phyloP scores from a whole-genome alignment of 2,888 invertebrate species.

The Holacanthella duospinosa region DNA sequence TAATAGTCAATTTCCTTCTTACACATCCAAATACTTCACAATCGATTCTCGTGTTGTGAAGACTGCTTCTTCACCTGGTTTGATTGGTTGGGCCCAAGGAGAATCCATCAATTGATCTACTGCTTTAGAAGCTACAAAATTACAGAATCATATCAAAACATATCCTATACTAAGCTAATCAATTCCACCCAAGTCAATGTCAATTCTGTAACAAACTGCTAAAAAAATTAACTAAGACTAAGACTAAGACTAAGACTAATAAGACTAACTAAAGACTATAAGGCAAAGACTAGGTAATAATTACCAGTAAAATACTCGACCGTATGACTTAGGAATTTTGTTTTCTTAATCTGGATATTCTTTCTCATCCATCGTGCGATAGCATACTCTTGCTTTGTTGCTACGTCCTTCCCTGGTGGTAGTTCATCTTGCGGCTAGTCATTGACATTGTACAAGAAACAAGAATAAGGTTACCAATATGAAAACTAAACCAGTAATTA shows the following conservation, averaged over 20 bases:
- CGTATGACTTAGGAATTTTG: slow-evolving; percentile 89
- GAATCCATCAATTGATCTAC: slow-evolving; percentile 85
- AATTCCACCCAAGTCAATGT: no score
- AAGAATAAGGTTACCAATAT: slow-evolving; percentile 14
- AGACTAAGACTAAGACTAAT: no score
- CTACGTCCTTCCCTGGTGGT: slow-evolving; percentile 51
- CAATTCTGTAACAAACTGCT: no score
- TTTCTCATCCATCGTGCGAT: slow-evolving; percentile 90
- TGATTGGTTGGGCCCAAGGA: slow-evolving; percentile 60
- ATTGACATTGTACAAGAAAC: slow-evolving; percentile 43
- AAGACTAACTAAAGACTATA: not conserved
- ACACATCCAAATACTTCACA: slow-evolving; percentile 63
- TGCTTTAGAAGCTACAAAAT: slow-evolving; percentile 61
- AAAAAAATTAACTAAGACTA: no score
- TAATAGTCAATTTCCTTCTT: slow-evolving; percentile 23
- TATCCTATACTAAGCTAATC: no score
- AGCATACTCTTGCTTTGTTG: slow-evolving; percentile 79
- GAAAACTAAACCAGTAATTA: not conserved
- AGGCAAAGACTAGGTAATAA: not conserved
- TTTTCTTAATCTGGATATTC: slow-evolving; percentile 87
- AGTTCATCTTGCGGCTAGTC: slow-evolving; percentile 18
- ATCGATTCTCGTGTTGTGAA: slow-evolving; percentile 74
- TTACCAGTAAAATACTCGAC: slow-evolving; percentile 90
- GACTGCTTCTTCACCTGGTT: slow-evolving; percentile 54
- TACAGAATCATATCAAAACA: not conserved